Evolutionary conservation across 2,888 invertebrate species (phyloP), one percentile per base, ranked within the genome.

Genomic region (Caradrina kadenii): DNA sequence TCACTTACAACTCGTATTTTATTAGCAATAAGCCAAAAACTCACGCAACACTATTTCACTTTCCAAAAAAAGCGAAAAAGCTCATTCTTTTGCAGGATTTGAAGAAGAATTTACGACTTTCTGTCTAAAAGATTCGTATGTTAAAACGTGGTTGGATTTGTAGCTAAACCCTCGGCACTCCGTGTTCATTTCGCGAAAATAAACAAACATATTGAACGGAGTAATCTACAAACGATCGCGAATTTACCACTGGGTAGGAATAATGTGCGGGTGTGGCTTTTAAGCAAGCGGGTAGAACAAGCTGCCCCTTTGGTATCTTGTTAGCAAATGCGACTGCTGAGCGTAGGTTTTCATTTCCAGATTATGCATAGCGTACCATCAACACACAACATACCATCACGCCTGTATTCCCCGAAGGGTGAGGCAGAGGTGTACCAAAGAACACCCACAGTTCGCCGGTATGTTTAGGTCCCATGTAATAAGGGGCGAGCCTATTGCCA

Each of bases 181-280:
- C 19, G 67, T 73, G 70, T 79, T 79, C 82, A 79, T 76, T 82
- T 77, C 54, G 1, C 5, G 55, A 63, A 83, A 80, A 79, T 84
- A 80, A 77, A 79, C 72, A 77, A 72, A 73, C 72, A 73, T 85
- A 85, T 80, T 75, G 81, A 80, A 75, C 67, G 54, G 58, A 83
- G 78, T 78, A 83, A 85, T 85, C 79, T 80, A 77, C 73, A 85
- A 83, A 82, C 80, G 81, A 80, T 81, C 58, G 73, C n/a, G 78
- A 74, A 85, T 74, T 63, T 69, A 69, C 79, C 70, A 63, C 69
- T 60, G 63, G 67, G 67, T 75, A 72, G 71, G 77, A 84, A 86
- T 77, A 82, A 76, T 82, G 84, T 73, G 52, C 15, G 71, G 52
- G 78, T 67, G 42, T 0, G 69, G 78, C 77, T 55, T 13, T n/a